Evolutionary conservation across 2,888 invertebrate genomes (phyloP), one percentile per base, ranked within the genome.

Genomic region (Clusia tigrina): DNA sequence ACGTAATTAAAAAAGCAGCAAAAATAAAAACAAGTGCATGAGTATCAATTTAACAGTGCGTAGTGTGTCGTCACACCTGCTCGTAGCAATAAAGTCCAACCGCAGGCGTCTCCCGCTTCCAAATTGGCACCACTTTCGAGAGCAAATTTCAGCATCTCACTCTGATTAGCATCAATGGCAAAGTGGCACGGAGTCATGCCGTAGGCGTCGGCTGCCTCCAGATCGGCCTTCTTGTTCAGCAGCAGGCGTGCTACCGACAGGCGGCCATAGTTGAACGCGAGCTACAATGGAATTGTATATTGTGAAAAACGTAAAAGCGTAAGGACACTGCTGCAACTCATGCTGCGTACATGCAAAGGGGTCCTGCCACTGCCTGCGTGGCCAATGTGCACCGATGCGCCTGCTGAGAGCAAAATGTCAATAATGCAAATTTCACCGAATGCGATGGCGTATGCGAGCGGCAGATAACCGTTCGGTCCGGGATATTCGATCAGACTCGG

Each of bases 141-240:
- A 18, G 79, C 82, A 66, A 83, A 83, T 69, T 76, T 78, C 32
- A 83, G 68, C 69, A 82, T 77, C 60, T 81, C 81, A 62, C 74
- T 68, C 67, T 81, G 82, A 73, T 81, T 80, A 63, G 75, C 80
- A 71, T 83, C 82, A 15, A 83, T 75, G 25, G 83, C 83, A 72
- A 78, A 83, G 69, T 83, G 83, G 23, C 79, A 75, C 12, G 82
- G 79, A 38, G 80, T 82, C 81, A 83, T 77, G 24, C 77, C 78
- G 68, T 80, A 79, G 62, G 74, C 75, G 70, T 83, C 83, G 58
- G 48, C 70, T 15, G 78, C 80, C 74, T 79, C 79, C 70, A 83
- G 71, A 62, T 74, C 70, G 3, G 83, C 83, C 67, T 79, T 81
- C 65, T 81, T 82, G 69, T 83, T 82, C 26, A 83, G 65, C 61